Evolutionary conservation across 2,113 vertebrate genomes (phyloP).

Genomic region (Chiloscyllium plagiosum): DNA sequence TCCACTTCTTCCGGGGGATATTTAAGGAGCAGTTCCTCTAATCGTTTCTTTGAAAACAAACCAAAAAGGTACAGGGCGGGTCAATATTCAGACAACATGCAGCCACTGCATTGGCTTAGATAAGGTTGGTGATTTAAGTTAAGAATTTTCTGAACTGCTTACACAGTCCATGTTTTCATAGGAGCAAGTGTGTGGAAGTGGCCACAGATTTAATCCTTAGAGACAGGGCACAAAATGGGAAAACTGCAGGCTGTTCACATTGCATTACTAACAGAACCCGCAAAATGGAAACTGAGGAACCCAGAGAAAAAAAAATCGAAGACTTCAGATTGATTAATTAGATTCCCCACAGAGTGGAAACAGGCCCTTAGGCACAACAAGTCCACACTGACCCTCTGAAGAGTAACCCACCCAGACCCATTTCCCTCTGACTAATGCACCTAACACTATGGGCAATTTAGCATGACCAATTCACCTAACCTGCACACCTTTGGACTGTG

Average conservation of each 20-base stretch:
- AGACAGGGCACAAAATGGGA: not conserved
- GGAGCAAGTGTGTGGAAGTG: not conserved
- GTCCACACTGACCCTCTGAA: too few relatives aligned
- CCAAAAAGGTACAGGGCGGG: not conserved
- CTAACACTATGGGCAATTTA: too few relatives aligned
- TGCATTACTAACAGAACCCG: not conserved
- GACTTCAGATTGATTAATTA: not conserved
- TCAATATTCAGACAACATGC: not conserved
- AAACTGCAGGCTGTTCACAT: not conserved
- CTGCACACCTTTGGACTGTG: too few relatives aligned
- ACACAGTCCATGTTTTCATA: not conserved
- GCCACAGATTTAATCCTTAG: not conserved
- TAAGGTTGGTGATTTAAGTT: not conserved
- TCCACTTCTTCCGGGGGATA: constrained; percentile 94
- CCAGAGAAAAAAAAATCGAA: not conserved
- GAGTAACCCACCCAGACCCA: too few relatives aligned
- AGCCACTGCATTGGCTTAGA: not conserved
- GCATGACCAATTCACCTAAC: too few relatives aligned
- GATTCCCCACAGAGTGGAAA: too few relatives aligned
- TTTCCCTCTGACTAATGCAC: too few relatives aligned
- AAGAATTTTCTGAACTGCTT: not conserved
- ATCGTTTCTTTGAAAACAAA: constrained; percentile 73
- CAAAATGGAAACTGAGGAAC: not conserved
- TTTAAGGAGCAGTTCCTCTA: constrained; percentile 89
- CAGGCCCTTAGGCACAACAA: too few relatives aligned